A percentile compares a stretch with the other conserved stretches of the same genome.
Evolutionary conservation across 2,888 invertebrate genomes (phyloP).

Genomic region (Ellobium chinense): DNA sequence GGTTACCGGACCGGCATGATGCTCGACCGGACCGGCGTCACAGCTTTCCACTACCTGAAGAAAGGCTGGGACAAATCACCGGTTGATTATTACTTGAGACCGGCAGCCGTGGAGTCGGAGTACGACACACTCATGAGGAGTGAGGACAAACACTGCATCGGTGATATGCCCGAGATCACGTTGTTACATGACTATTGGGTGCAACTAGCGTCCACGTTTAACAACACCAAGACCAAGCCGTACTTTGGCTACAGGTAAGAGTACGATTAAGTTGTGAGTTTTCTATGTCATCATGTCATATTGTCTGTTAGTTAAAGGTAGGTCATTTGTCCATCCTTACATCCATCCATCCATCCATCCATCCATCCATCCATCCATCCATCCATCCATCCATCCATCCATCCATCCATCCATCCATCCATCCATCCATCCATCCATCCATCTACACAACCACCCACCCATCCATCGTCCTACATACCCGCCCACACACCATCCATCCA

Average conservation of each 20-base stretch:
- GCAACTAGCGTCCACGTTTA: background rate
- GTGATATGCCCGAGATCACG: background rate
- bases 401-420: background rate
- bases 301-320: background rate
- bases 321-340: background rate
- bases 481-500: too few species aligned
- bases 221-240: conserved; percentile 17
- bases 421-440: too few species aligned
- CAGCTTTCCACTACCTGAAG: conserved; percentile 25
- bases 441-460: too few species aligned
- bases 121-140: background rate
- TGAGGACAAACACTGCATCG: background rate
- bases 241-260: conserved; percentile 25
- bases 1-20: conserved; percentile 22
- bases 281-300: too few species aligned
- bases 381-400: background rate
- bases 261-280: background rate
- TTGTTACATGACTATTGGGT: background rate
- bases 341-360: background rate
- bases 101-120: background rate
- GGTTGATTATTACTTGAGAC: conserved; percentile 19
- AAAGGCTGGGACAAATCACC: conserved; percentile 6
- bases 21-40: background rate
- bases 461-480: too few species aligned
- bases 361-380: background rate